Base-by-base conservation (phyloP, 2,113 vertebrate species). In the Micromys minutus region DNA sequence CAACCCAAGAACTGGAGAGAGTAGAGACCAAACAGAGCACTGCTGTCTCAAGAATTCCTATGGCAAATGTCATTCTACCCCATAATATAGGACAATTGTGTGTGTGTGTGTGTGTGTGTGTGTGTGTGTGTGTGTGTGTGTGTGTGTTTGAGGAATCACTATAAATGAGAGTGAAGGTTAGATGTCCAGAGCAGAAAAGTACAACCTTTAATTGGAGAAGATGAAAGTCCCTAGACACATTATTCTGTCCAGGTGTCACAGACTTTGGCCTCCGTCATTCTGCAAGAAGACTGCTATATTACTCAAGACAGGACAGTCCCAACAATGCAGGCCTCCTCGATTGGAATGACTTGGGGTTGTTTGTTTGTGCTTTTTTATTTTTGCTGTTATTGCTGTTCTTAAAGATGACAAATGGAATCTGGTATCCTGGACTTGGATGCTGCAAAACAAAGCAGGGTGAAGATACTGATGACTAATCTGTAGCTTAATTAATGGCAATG, bases 101-200 rank as follows among this genome's bases (percentile, higher is more conserved):
- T 34, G 79, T 87, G 69, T 93, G 22, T 97, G 34, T 76, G 36
- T 67, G 36, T 34, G 42, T 93, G 22, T 93, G 83, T 89, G 65
- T 94, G 22, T 97, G 34, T 76, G 36, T 74, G 36, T n/a, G 42
- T 93, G 83, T 89, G 69, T 94, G 22, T 97, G 34, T 76, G 31
- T 72, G 31, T n/a, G n/a, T 93, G 22, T 91, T 94, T 94, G 63
- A 96, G 57, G 75, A 93, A 96, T 93, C 39, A 89, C 3, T 72
- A 39, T 95, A 94, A 97, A 94, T 83, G 36, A 39, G 50, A 93
- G 31, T 89, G 42, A 89, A 42, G 36, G 45, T 24, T 92, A 71
- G 39, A 71, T 5, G 15, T 88, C 19, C 39, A 75, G 52, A 92
- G 75, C 61, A 74, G 57, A 91, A 86, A 76, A 76, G 13, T 36